Conservation (phyloP, 2,797 vertebrate species). For the Cyprinella venusta region DNA sequence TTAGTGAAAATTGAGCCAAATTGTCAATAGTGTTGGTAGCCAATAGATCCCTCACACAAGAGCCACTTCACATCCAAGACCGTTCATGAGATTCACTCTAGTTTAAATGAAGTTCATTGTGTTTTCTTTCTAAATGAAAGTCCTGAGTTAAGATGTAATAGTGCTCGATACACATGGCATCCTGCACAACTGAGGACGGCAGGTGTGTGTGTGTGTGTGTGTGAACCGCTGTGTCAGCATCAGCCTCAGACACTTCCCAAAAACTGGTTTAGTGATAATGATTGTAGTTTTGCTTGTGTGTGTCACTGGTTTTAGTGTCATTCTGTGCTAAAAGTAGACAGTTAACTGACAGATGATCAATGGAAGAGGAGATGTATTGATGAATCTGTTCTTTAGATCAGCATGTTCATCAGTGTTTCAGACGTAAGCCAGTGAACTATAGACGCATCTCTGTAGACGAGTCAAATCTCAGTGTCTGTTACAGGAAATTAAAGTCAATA, state of each 20-base stretch:
- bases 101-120: too few species aligned
- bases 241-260: background rate
- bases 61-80: too few species aligned
- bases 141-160: background rate
- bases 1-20: too few species aligned
- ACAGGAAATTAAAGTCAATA: background rate
- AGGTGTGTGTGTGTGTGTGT: background rate
- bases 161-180: background rate
- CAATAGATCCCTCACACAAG: too few species aligned
- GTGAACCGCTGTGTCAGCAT: background rate
- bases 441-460: background rate
- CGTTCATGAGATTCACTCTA: too few species aligned
- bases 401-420: background rate
- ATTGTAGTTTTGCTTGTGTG: background rate
- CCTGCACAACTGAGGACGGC: background rate
- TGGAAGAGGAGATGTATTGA: slow-evolving; percentile 68
- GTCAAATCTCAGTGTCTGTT: background rate
- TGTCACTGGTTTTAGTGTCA: background rate
- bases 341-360: slow-evolving; percentile 70
- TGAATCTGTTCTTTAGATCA: slow-evolving; percentile 47
- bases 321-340: slow-evolving; percentile 44
- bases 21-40: too few species aligned
- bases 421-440: background rate
- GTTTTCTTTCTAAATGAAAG: background rate
- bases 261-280: background rate